Evolutionary conservation across 2,888 invertebrate genomes (phyloP).

Genomic region (Coleophora flavipennella): DNA sequence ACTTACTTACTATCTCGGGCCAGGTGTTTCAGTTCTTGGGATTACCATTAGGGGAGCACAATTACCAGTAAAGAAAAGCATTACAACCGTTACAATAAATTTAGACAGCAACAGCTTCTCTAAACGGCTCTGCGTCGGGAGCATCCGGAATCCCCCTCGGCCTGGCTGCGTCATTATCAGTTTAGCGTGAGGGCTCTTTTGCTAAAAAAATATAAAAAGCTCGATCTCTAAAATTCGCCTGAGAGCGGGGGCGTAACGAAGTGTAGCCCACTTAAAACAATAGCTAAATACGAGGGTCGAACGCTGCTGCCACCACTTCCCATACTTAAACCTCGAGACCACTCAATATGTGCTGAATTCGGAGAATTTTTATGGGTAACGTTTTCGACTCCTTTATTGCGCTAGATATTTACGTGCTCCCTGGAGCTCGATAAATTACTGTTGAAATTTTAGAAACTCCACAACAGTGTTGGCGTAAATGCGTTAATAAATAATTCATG

Average conservation of each 20-base stretch:
- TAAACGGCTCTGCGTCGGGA: constrained; percentile 23
- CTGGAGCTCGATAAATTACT: constrained; percentile 43
- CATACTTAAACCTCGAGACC: constrained; percentile 54
- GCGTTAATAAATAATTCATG: constrained; percentile 15
- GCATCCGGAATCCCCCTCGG: constrained; percentile 32
- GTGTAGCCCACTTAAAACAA: constrained; percentile 69
- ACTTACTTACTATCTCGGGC: constrained; percentile 5
- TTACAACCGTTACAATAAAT: constrained; percentile 60
- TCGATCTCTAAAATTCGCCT: constrained; percentile 50
- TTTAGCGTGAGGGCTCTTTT: constrained; percentile 55
- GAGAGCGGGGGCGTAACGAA: constrained; percentile 66
- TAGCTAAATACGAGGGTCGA: constrained; percentile 65
- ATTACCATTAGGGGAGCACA: constrained; percentile 49
- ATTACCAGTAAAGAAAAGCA: constrained; percentile 51
- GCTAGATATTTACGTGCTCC: constrained; percentile 51
- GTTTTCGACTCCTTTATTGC: constrained; percentile 55
- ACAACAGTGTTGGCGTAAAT: constrained; percentile 12
- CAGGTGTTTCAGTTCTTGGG: constrained; percentile 52
- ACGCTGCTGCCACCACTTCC: constrained; percentile 42
- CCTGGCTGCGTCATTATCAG: constrained; percentile 59
- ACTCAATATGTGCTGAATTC: constrained; percentile 68
- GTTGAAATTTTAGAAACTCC: constrained; percentile 41
- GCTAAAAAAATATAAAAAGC: constrained; percentile 55
- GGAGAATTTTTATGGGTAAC: constrained; percentile 54
- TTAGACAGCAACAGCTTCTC: constrained; percentile 49